Percentiles rank a stretch among this genome's conserved stretches.
phyloP scores from a whole-genome alignment of 2,797 vertebrate species.

The Schizopygopsis malacanthus region DNA sequence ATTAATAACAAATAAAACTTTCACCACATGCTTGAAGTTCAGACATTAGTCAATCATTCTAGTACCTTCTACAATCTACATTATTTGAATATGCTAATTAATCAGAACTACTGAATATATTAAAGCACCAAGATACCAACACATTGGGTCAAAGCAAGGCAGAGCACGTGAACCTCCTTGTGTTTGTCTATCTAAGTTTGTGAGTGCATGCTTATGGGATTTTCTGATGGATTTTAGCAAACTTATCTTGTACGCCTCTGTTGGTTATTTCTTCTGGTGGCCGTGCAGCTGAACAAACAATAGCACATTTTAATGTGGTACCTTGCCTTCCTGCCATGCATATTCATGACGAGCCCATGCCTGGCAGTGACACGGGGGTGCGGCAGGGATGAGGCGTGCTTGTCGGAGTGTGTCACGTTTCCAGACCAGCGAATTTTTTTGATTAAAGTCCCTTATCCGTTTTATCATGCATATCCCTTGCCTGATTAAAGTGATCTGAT shows the following conservation, averaged over 20 bases:
- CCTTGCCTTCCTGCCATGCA: slow-evolving; percentile 88
- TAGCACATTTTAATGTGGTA: slow-evolving; percentile 90
- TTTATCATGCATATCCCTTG: slow-evolving; percentile 99
- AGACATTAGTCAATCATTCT: background rate
- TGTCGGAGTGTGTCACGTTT: slow-evolving; percentile 98
- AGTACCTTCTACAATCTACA: background rate
- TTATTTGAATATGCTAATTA: background rate
- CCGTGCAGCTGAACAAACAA: slow-evolving; percentile 78
- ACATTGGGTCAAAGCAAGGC: background rate
- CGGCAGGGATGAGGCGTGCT: slow-evolving; percentile 71
- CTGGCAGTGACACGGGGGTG: slow-evolving; percentile 85
- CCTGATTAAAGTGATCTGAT: slow-evolving; percentile 99
- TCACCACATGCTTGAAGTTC: background rate
- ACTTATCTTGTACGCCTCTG: slow-evolving; percentile 49
- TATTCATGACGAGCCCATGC: slow-evolving; percentile 91
- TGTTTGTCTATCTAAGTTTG: slow-evolving; percentile 37
- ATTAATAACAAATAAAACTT: background rate
- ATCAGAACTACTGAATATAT: background rate
- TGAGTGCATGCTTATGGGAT: slow-evolving; percentile 28
- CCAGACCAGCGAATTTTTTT: slow-evolving; percentile 99
- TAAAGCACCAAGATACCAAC: background rate
- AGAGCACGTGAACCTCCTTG: background rate
- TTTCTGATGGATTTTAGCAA: slow-evolving; percentile 40
- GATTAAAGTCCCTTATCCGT: slow-evolving; percentile 99
- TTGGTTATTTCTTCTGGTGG: slow-evolving; percentile 60